Evolutionary conservation across 2,797 vertebrate genomes (phyloP), one percentile per base, ranked within the genome.

Genomic region (Spinibarbus caldwelli): DNA sequence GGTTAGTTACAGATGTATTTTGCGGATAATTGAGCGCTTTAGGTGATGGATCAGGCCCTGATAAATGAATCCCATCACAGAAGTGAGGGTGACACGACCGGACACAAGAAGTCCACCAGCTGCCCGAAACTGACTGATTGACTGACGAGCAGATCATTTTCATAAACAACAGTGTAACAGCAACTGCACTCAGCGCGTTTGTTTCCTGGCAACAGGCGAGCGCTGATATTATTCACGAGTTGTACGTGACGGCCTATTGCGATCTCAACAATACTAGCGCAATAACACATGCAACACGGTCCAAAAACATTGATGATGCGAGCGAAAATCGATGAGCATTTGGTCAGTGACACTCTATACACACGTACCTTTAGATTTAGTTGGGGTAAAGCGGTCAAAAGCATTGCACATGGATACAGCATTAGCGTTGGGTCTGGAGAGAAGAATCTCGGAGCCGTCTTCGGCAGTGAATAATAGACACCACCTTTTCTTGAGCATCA

Each of bases 191-290:
- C 78, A 31, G 57, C 88, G 88, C 47, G 89, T 92, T 83, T 82
- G 91, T 92, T 86, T 92, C 90, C 90, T 88, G 89, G 92, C 91
- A 94, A 93, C 91, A 90, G 87, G 90, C 88, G 90, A 91, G 88
- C 70, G 79, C 88, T 91, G 47, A 89, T 93, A 90, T 82, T 57
- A 80, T 88, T 79, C 73, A 49, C 54, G 54, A 41, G 57, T 87
- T 45, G 81, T 80, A 83, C 67, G 82, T 78, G 83, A 87, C 82
- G 88, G 89, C 87, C 83, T 82, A 82, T 62, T 62, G 76, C 77
- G 7, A 45, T 77, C 62, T 59, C 29, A 70, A 59, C 38, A 64
- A 72, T 17, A 45, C 36, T 17, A 57, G 47, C 34, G 7, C 62
- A 59, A 67, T 49, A 67, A 64, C 31, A 52, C 71, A 67, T 64